Percentiles rank a stretch among this genome's conserved stretches.
These are phyloP conservation scores for Heliconius charithonia DNA, from an alignment of 2,888 invertebrate genomes.

Conservation along the genomic window DNA sequence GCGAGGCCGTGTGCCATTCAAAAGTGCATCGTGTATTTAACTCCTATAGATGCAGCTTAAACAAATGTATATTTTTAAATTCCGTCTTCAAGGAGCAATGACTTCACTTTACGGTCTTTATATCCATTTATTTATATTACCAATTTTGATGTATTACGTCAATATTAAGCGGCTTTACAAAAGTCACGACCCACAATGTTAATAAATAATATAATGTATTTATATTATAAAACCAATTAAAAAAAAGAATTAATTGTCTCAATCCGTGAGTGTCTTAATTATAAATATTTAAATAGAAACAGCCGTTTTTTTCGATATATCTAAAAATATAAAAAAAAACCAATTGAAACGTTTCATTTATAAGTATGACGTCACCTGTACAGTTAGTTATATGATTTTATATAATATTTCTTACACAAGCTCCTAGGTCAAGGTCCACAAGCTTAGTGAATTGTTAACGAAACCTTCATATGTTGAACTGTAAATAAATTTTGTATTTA, in stretches of 20 bases:
- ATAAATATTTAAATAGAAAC: background rate
- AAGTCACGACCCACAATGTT: background rate
- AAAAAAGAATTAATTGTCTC: background rate
- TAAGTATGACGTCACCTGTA: conserved; percentile 14
- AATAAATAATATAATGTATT: background rate
- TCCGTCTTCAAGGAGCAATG: background rate
- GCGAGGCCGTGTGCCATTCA: too few species aligned
- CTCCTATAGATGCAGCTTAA: background rate
- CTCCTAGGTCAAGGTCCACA: conserved; percentile 38
- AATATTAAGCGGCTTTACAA: background rate
- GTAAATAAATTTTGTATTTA: conserved; percentile 22
- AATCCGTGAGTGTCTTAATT: background rate
- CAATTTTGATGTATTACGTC: background rate
- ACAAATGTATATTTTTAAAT: background rate
- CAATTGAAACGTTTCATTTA: background rate
- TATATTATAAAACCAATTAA: background rate
- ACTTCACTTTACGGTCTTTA: background rate
- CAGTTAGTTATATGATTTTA: conserved; percentile 14
- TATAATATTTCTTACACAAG: conserved; percentile 33
- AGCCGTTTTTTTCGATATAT: background rate
- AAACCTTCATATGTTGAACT: conserved; percentile 27
- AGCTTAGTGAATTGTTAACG: conserved; percentile 34
- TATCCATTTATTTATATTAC: background rate
- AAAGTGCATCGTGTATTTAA: background rate
- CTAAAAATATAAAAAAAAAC: background rate